Evolutionary conservation across 2,888 invertebrate genomes (phyloP).

Genomic region (Baronia brevicornis): DNA sequence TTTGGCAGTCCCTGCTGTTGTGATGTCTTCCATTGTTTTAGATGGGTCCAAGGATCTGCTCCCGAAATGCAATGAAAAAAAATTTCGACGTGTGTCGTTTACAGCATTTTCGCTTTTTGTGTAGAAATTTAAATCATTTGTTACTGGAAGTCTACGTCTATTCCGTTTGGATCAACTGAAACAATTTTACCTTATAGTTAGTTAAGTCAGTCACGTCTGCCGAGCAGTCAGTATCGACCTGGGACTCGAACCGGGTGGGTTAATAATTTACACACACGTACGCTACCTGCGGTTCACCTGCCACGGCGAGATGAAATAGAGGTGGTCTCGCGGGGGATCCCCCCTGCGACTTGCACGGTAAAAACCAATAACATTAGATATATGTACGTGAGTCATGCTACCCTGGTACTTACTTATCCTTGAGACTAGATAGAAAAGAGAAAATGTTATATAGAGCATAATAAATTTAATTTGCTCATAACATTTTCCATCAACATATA

Average conservation of each 20-base stretch:
- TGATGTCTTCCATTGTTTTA: no score
- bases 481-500: no score
- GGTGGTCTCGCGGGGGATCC: constrained; percentile 51
- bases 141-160: no score
- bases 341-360: constrained; percentile 40
- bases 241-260: constrained; percentile 27
- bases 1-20: no score
- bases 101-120: no score
- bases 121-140: no score
- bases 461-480: no score
- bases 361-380: constrained; percentile 67
- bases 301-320: constrained; percentile 52
- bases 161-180: no score
- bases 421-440: constrained; percentile 10
- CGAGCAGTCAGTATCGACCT: constrained; percentile 22
- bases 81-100: no score
- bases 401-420: constrained; percentile 31
- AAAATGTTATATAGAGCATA: no score
- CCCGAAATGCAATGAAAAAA: not conserved
- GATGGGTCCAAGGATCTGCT: not conserved
- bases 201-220: constrained; percentile 12
- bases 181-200: constrained; percentile 1
- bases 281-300: constrained; percentile 38
- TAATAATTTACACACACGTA: constrained; percentile 52
- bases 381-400: constrained; percentile 47